phyloP scores from a whole-genome alignment of 2,113 vertebrate genomes.

The Chaetura pelagica region DNA sequence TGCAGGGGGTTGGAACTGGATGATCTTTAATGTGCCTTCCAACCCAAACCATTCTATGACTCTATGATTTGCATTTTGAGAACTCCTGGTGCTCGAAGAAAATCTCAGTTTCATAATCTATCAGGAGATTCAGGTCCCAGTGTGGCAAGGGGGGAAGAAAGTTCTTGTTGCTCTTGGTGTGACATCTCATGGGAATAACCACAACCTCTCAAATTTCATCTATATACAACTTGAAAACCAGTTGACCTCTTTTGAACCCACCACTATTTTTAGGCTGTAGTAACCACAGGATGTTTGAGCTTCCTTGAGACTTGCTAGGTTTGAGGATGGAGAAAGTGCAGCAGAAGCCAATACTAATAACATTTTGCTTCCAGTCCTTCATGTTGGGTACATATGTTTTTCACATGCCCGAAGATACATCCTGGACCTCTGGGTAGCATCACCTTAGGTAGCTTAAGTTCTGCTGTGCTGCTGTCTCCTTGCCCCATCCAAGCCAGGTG shows the following conservation, averaged over 20 bases:
- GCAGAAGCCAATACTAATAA: background rate
- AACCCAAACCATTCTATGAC: no score
- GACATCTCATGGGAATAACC: background rate
- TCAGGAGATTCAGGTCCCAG: fast-evolving
- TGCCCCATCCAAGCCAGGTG: background rate
- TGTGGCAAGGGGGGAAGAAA: background rate
- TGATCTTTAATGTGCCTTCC: no score
- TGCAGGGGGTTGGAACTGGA: no score
- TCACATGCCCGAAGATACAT: fast-evolving
- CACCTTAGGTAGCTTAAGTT: background rate
- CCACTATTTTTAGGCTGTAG: background rate
- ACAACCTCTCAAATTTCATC: background rate
- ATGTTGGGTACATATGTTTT: background rate
- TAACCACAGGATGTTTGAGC: background rate
- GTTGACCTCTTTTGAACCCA: background rate
- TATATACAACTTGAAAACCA: background rate
- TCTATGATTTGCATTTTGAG: no score
- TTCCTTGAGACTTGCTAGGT: background rate
- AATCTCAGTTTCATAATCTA: no score
- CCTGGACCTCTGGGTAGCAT: background rate
- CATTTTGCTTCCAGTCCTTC: background rate
- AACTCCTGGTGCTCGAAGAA: no score
- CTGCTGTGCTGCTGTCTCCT: background rate
- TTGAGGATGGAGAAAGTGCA: background rate
- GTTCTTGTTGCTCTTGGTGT: background rate